Percentiles rank a stretch among this genome's conserved stretches.
These are phyloP conservation scores for Chaenodraco wilsoni DNA, from an alignment of 2,797 vertebrate species.

Conservation along the genomic window DNA sequence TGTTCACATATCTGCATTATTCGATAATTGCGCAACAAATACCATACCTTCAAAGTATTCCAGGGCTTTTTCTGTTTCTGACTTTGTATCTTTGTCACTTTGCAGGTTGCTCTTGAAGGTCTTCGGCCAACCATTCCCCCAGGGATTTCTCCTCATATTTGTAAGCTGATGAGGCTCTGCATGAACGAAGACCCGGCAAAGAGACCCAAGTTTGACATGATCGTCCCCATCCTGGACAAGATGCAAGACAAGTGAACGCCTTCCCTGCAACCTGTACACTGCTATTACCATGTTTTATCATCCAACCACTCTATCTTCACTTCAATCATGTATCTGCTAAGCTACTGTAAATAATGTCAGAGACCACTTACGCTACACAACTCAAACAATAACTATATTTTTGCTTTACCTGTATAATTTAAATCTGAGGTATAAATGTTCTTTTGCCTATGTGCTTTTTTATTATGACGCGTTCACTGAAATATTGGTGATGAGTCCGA, in stretches of 20 bases:
- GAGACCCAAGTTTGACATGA: slow-evolving; percentile 99
- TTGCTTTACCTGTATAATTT: slow-evolving; percentile 63
- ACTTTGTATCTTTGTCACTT: not conserved
- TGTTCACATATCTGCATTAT: not conserved
- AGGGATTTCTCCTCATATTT: slow-evolving; percentile 96
- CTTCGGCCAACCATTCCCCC: slow-evolving; percentile 96
- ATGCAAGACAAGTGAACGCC: slow-evolving; percentile 95
- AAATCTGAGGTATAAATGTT: slow-evolving; percentile 64
- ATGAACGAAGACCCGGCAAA: slow-evolving; percentile 99
- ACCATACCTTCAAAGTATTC: not conserved
- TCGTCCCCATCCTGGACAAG: slow-evolving; percentile 97
- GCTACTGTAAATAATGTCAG: slow-evolving; percentile 76
- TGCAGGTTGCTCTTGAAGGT: slow-evolving; percentile 94
- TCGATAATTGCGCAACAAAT: not conserved
- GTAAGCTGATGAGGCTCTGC: slow-evolving; percentile 99
- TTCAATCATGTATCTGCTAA: slow-evolving; percentile 62
- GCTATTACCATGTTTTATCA: slow-evolving; percentile 29
- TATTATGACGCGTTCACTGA: slow-evolving; percentile 41
- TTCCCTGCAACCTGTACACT: not conserved
- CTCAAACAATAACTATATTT: slow-evolving; percentile 38
- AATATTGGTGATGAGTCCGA: slow-evolving; percentile 28
- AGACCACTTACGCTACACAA: slow-evolving; percentile 63
- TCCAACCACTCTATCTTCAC: slow-evolving; percentile 72
- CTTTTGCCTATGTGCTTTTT: slow-evolving; percentile 44
- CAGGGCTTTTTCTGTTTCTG: not conserved